Conservation (phyloP, 23 tunicate species). For the Ascidia mentula region DNA sequence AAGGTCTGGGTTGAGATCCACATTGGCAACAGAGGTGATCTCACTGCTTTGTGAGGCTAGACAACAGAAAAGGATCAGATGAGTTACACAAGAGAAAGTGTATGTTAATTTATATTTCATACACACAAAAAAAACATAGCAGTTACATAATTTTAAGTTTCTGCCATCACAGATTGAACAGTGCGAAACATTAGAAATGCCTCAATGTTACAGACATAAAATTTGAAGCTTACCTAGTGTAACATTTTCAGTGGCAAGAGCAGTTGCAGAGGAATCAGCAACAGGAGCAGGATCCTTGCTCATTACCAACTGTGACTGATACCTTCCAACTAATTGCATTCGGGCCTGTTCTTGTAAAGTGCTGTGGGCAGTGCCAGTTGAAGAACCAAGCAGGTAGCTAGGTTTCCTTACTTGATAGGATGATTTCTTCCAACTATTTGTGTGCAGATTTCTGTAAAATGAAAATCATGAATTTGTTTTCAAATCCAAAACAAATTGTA, state of each 20-base stretch:
- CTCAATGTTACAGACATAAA: background rate
- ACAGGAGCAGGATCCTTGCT: background rate
- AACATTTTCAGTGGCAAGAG: background rate
- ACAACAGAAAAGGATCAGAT: too few species aligned
- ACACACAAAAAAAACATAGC: too few species aligned
- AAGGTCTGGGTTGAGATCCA: constrained; percentile 5
- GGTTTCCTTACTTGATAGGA: constrained; percentile 40
- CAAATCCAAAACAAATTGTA: background rate
- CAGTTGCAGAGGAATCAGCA: background rate
- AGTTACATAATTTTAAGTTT: too few species aligned
- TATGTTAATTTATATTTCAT: background rate
- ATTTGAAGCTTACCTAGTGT: background rate
- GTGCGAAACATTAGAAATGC: too few species aligned
- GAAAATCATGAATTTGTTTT: background rate
- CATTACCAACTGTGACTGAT: constrained; percentile 8
- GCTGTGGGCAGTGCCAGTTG: background rate
- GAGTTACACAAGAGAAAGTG: too few species aligned
- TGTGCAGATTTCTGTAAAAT: background rate
- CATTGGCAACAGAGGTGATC: background rate
- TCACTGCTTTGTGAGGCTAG: constrained; percentile 4
- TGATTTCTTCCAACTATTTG: constrained; percentile 13
- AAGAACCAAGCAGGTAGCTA: constrained; percentile 19
- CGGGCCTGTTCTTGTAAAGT: constrained; percentile 67
- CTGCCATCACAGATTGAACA: too few species aligned
- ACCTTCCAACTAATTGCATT: constrained; percentile 48